Base-by-base conservation (phyloP, 2,888 invertebrate genomes). In the Anodontia alba region DNA sequence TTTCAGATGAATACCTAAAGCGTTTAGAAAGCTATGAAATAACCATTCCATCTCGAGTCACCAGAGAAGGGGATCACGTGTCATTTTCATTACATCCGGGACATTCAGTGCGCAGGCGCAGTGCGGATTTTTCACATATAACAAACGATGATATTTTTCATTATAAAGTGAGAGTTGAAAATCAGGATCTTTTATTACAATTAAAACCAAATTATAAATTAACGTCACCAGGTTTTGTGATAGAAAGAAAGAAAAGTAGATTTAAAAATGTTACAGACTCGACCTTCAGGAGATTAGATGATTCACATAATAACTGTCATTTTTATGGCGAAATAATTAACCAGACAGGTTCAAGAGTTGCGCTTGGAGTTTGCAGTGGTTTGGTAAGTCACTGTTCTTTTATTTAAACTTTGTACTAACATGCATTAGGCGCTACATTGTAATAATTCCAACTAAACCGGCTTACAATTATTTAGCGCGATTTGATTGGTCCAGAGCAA, bases 291-390 rank as follows among this genome's bases (percentile, higher is more conserved):
- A 73, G 69, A 51, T 76, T 82, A 17, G 69, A 51, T 85, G 88
- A 78, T 8, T 72, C 81, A n/a, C 72, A 87, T 5, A 73, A 76
- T 5, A 81, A 95, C 74, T 98, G 98, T 94, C 97, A 97, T 95
- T 97, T 96, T 95, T 96, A 96, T 79, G 98, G 98, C 87, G 95
- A 96, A 89, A 95, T 98, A 81, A 95, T 96, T 75, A 97, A 97
- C 67, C 96, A 97, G 87, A 95, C 96, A 8, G 95, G 95, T 76
- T 97, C 97, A 49, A 96, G 95, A 85, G 97, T 97, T 72, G 97
- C 97, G 26, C 93, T 98, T 77, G 97, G 97, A 20, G 96, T 97
- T 26, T 98, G 98, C 94, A 96, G 97, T 93, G 98, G 98, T 92
- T 95, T 98, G 96, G 98, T 98, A 95, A 97, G 97, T 93, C 69